A percentile compares a stretch with the other conserved stretches of the same genome.
Evolutionary conservation across 1,140 invertebrate species (phyloP).

Genomic region (Batillaria attramentaria): DNA sequence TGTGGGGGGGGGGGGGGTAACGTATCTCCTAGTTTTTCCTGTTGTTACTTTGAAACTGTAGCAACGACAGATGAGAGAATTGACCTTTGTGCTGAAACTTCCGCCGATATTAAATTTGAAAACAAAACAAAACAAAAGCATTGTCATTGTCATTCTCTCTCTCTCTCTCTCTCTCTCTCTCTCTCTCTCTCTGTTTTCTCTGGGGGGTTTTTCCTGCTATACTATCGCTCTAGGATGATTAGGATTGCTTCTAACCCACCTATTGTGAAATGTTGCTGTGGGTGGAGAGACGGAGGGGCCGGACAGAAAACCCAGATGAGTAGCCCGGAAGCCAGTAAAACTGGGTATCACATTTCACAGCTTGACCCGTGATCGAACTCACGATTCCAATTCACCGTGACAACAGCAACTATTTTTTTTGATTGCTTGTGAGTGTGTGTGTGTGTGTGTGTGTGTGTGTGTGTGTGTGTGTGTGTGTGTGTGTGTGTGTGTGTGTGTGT

Average conservation of each 20-base stretch:
- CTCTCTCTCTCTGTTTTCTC: no score
- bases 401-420: not conserved
- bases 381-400: not conserved
- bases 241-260: not conserved
- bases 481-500: constrained; percentile 2
- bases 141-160: no score
- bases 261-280: not conserved
- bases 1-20: no score
- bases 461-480: constrained; percentile 2
- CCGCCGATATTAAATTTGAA: no score
- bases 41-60: no score
- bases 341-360: not conserved
- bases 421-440: not conserved
- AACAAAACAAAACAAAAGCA: no score
- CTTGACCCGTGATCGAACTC: not conserved
- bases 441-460: constrained; percentile 2
- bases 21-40: no score
- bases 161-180: no score
- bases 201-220: no score
- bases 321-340: not conserved
- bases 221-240: no score
- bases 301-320: not conserved
- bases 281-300: not conserved
- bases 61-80: no score
- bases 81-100: no score